These are phyloP conservation scores for Tiliqua scincoides DNA, from an alignment of 2,113 vertebrate genomes.

Conservation along the genomic window DNA sequence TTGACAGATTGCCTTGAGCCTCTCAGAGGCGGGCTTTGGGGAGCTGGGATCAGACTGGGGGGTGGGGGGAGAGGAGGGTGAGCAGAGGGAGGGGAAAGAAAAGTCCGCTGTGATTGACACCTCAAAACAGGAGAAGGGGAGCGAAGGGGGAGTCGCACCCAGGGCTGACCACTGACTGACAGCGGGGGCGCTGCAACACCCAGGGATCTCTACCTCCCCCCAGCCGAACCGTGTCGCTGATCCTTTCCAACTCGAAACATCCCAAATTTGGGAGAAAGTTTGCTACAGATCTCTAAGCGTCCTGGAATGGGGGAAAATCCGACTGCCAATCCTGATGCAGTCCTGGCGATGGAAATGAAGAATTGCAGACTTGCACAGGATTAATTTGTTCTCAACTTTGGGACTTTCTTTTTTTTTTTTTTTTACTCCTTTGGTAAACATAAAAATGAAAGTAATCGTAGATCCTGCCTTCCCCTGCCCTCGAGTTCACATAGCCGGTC, in stretches of 20 bases:
- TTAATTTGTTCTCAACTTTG: background rate
- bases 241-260: background rate
- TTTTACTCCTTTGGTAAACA: background rate
- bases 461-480: background rate
- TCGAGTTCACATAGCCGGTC: background rate
- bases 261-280: background rate
- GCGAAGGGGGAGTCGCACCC: background rate
- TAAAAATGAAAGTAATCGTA: background rate
- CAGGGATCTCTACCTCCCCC: background rate
- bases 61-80: slow-evolving; percentile 30
- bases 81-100: slow-evolving; percentile 56
- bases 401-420: background rate
- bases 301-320: background rate
- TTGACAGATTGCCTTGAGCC: slow-evolving; percentile 87
- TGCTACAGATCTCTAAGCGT: too few relatives aligned
- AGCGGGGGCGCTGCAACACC: slow-evolving; percentile 28
- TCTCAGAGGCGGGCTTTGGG: slow-evolving; percentile 78
- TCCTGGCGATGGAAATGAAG: background rate
- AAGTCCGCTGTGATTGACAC: slow-evolving; percentile 87
- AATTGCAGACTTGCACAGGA: background rate
- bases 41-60: slow-evolving; percentile 80
- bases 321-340: background rate
- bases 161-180: background rate
- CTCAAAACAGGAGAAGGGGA: slow-evolving; percentile 52
- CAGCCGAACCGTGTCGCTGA: background rate